Base-by-base conservation (phyloP, 2,888 invertebrate species). In the Oxystoma pomonae region DNA sequence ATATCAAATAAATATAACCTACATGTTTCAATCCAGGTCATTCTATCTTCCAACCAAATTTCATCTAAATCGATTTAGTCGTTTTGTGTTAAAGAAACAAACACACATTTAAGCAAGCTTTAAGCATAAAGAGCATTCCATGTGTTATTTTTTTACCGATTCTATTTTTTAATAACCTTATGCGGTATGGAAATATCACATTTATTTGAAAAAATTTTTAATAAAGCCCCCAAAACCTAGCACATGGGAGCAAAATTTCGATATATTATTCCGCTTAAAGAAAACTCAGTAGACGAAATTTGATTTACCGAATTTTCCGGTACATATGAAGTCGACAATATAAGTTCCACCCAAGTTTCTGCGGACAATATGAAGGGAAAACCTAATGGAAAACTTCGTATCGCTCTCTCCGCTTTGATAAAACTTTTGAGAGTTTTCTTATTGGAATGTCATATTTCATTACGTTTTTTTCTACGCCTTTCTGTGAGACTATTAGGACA, bases 261-360 rank as follows among this genome's bases (percentile, higher is more conserved):
- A 35, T 35, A 35, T 35, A 12, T 35, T 35, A 35, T 35, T 35
- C 35, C 3, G 35, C 35, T 35, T 35, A 35, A 35, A 35, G 35
- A 35, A 35, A 35, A 35, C 35, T 35, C 12, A 12, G 35, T 35
- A 35, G 35, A 35, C 35, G 35, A 62, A 58, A 62, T 55, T 58
- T 62, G 62, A 62, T 62, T 62, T 62, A 62, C 55, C 49, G 35
- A 16, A 55, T 62, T 62, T 62, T 62, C 62, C 58, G 56, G 49
- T 59, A 20, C 55, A 62, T 62, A 62, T 62, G 58, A 62, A 62
- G 58, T 58, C 55, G 52, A 62, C 62, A 62, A 62, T 62, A 62
- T 62, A 62, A 62, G 55, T 62, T 16, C 58, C 49, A 62, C 61
- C 22, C 20, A 58, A 62, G 53, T 62, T 55, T 35, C 16, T 20